Evolutionary conservation across 1,140 invertebrate genomes (phyloP).

Genomic region (Dendroctonus ponderosae): DNA sequence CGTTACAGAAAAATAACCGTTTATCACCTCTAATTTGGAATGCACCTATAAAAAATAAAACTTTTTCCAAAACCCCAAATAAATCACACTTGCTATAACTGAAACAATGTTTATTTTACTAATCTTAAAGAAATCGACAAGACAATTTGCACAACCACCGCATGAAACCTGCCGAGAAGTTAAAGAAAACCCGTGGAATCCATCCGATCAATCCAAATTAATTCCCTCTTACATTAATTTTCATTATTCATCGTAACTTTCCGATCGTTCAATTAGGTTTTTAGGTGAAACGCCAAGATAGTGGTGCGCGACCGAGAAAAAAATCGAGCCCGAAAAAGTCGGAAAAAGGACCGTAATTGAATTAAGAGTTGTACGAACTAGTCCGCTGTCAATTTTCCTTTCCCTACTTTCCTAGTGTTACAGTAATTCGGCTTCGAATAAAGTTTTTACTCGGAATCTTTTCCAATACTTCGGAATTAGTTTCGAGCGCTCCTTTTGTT

Average conservation of each 20-base stretch:
- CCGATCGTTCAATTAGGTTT: conserved; percentile 10
- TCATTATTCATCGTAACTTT: conserved; percentile 2
- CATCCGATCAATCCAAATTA: not conserved
- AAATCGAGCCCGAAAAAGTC: not conserved
- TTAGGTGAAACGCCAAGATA: conserved; percentile 1
- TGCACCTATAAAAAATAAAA: too few relatives aligned
- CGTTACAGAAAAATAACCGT: too few relatives aligned
- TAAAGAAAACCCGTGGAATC: not conserved
- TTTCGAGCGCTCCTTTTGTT: conserved; percentile 13
- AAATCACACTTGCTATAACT: too few relatives aligned
- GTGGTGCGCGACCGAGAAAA: not conserved
- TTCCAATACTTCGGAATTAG: conserved; percentile 15
- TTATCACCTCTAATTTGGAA: too few relatives aligned
- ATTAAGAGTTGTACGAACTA: conserved; percentile 24
- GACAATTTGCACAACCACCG: too few relatives aligned
- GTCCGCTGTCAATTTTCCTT: conserved; percentile 14
- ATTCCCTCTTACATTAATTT: not conserved
- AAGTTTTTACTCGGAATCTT: conserved; percentile 20
- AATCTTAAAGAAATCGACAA: too few relatives aligned
- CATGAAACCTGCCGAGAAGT: too few relatives aligned
- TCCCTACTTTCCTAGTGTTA: conserved; percentile 20
- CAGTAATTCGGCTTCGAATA: conserved; percentile 13
- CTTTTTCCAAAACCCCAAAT: too few relatives aligned
- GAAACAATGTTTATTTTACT: too few relatives aligned
- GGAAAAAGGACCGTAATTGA: conserved; percentile 15